Percentiles rank a stretch among this genome's conserved stretches.
Evolutionary conservation across 2,113 vertebrate species (phyloP).

Genomic region (Rhea pennata): DNA sequence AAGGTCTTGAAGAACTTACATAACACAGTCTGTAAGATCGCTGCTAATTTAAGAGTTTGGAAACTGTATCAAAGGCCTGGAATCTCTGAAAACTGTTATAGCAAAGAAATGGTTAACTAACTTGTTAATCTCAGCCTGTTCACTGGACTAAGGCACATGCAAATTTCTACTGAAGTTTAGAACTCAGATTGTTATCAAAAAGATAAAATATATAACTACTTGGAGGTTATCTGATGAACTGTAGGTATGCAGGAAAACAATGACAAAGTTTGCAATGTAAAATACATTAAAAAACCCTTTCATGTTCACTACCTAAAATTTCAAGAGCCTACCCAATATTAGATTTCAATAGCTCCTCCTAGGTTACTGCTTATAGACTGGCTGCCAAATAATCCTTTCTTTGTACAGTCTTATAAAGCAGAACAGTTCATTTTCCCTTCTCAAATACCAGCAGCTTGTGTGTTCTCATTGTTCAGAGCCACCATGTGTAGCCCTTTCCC

Average conservation of each 20-base stretch:
- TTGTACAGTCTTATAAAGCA: background rate
- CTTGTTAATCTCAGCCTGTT: background rate
- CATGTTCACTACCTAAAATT: background rate
- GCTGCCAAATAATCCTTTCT: background rate
- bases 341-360: background rate
- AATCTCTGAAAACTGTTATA: background rate
- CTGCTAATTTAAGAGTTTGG: background rate
- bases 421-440: background rate
- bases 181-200: background rate
- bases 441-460: background rate
- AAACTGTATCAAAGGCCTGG: background rate
- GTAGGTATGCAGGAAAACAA: rapidly evolving
- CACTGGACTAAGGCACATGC: background rate
- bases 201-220: background rate
- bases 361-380: background rate
- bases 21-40: background rate
- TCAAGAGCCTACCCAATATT: background rate
- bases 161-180: background rate
- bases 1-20: background rate
- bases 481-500: background rate
- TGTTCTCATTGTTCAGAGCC: background rate
- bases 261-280: background rate
- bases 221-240: background rate
- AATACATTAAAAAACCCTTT: background rate
- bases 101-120: background rate